These are phyloP conservation scores for Sminthopsis crassicaudata DNA, from an alignment of 2,113 vertebrate species.

Conservation along the genomic window DNA sequence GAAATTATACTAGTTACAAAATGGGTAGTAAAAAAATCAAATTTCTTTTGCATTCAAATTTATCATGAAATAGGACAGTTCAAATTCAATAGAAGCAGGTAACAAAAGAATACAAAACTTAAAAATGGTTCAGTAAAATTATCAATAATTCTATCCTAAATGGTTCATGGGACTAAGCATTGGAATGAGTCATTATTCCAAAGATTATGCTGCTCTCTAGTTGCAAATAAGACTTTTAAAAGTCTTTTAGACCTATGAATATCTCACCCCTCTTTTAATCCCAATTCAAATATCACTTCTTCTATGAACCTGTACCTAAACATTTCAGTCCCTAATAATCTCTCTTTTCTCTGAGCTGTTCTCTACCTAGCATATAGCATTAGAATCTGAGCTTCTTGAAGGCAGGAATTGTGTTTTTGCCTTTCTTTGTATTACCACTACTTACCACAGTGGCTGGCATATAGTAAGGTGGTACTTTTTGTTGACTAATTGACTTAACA, in stretches of 20 bases:
- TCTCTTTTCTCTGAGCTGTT: slow-evolving; percentile 12
- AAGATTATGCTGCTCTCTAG: slow-evolving; percentile 22
- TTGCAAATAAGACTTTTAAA: slow-evolving; percentile 35
- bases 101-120: slow-evolving; percentile 63
- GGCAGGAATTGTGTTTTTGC: neutral
- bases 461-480: neutral
- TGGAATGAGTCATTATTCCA: slow-evolving; percentile 43
- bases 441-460: neutral
- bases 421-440: neutral
- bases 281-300: neutral
- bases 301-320: neutral
- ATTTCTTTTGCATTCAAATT: slow-evolving; percentile 66
- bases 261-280: neutral
- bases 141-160: slow-evolving; percentile 51
- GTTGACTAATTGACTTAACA: neutral
- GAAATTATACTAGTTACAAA: slow-evolving; percentile 65
- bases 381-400: neutral
- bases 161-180: slow-evolving; percentile 43
- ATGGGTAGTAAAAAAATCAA: slow-evolving; percentile 61
- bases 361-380: neutral
- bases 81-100: slow-evolving; percentile 69
- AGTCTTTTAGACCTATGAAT: slow-evolving; percentile 11
- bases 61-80: slow-evolving; percentile 65
- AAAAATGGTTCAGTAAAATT: slow-evolving; percentile 66
- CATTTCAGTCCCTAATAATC: neutral